These are phyloP conservation scores for Drosophila aldrichi DNA, from an alignment of 2,888 invertebrate species.

Conservation along the genomic window DNA sequence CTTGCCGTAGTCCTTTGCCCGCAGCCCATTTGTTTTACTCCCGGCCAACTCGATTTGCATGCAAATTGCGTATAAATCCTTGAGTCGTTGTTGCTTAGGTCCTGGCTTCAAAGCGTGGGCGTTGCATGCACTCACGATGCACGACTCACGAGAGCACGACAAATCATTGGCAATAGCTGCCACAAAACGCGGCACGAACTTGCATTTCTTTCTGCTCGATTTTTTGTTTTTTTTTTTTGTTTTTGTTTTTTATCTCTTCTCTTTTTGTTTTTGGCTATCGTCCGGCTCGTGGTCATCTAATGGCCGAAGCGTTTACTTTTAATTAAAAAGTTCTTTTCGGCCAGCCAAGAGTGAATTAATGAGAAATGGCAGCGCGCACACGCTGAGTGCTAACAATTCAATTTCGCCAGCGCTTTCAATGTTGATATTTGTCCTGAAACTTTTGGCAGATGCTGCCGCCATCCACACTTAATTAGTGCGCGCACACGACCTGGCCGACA, in stretches of 20 bases:
- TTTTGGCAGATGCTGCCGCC: slow-evolving; percentile 21
- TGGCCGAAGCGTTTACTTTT: slow-evolving; percentile 56
- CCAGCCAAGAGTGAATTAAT: slow-evolving; percentile 16
- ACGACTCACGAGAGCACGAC: slow-evolving; percentile 4
- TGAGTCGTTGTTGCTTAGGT: slow-evolving; percentile 41
- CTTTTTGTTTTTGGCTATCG: slow-evolving; percentile 4
- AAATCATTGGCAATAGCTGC: slow-evolving; percentile 13
- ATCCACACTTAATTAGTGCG: slow-evolving; percentile 25
- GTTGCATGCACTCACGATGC: slow-evolving; percentile 1
- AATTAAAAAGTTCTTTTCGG: slow-evolving; percentile 51
- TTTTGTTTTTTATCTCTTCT: neutral
- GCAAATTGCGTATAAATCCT: slow-evolving; percentile 70
- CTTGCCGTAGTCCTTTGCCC: too few relatives aligned
- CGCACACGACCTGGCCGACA: slow-evolving; percentile 16
- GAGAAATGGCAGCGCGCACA: slow-evolving; percentile 5
- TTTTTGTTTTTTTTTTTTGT: neutral
- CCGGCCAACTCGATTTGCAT: slow-evolving; percentile 59
- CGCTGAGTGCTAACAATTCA: slow-evolving; percentile 38
- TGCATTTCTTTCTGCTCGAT: neutral
- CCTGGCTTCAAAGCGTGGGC: neutral
- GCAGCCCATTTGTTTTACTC: slow-evolving; percentile 4
- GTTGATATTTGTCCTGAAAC: slow-evolving; percentile 13
- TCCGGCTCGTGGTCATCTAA: slow-evolving; percentile 22
- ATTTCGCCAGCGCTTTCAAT: slow-evolving; percentile 22
- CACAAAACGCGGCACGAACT: slow-evolving; percentile 19